Percentiles rank a stretch among this genome's conserved stretches.
These are phyloP conservation scores for Zaprionus ornatus DNA, from an alignment of 1,140 invertebrate genomes.

Conservation along the genomic window DNA sequence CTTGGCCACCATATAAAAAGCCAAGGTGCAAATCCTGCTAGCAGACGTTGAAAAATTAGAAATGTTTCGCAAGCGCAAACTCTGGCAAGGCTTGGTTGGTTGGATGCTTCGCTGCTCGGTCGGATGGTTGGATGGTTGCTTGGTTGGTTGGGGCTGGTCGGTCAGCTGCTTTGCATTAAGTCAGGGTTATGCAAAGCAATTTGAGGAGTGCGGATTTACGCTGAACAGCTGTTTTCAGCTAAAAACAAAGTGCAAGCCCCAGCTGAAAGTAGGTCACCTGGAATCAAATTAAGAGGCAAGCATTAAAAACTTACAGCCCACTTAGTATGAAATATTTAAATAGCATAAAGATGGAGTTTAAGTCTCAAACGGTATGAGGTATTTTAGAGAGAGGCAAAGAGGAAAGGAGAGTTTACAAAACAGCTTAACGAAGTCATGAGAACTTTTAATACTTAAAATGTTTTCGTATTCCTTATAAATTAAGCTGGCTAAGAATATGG, in stretches of 20 bases:
- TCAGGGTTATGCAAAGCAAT: conserved; percentile 42
- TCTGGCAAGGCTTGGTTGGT: conserved; percentile 40
- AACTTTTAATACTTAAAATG: not conserved
- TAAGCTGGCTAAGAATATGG: not conserved
- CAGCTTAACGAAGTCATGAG: not conserved
- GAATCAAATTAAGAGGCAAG: conserved; percentile 34
- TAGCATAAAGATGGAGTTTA: not conserved
- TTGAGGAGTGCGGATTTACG: conserved; percentile 30
- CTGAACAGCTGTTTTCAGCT: conserved; percentile 43
- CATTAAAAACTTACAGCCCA: conserved; percentile 22
- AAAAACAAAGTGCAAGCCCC: conserved; percentile 26
- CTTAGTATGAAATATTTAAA: conserved; percentile 18
- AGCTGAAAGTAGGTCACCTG: conserved; percentile 38
- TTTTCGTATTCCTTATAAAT: not conserved
- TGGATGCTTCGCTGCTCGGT: conserved; percentile 7
- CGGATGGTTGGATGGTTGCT: conserved; percentile 13
- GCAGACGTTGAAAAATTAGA: conserved; percentile 78
- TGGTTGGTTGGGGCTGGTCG: conserved; percentile 25
- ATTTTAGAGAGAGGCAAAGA: too few relatives aligned
- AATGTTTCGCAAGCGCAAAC: conserved; percentile 59
- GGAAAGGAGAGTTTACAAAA: not conserved
- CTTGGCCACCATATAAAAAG: not conserved
- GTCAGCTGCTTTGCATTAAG: conserved; percentile 76
- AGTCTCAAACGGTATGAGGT: too few relatives aligned
- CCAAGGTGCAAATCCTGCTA: conserved; percentile 47